Conservation (phyloP, 2,797 vertebrate species). For the Champsocephalus esox region DNA sequence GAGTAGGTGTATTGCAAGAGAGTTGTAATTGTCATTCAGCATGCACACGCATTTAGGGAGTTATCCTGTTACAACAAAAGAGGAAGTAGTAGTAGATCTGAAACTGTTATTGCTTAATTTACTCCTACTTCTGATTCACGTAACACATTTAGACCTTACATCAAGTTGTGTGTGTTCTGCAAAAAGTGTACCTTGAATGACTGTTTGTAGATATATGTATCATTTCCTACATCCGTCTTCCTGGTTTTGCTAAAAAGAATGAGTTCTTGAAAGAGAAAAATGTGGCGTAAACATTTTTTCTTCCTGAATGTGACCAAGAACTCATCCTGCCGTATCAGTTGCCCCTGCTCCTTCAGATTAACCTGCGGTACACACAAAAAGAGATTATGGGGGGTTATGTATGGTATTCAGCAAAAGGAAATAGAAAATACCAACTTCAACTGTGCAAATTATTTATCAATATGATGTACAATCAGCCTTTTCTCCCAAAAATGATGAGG, state of each 20-base stretch:
- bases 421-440: neutral
- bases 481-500: neutral
- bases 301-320: conserved; percentile 85
- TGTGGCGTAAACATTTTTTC: conserved; percentile 84
- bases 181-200: conserved; percentile 84
- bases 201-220: conserved; percentile 87
- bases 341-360: conserved; percentile 88
- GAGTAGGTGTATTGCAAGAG: neutral
- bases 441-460: neutral
- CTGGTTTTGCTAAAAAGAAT: conserved; percentile 88
- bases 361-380: conserved; percentile 73
- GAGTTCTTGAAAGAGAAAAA: conserved; percentile 88
- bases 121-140: neutral
- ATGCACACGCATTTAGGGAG: fast-evolving
- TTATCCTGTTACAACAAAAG: neutral
- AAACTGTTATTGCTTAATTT: neutral
- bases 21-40: neutral
- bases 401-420: neutral
- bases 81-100: neutral
- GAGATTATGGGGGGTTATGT: neutral
- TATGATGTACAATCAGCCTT: neutral
- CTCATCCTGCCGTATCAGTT: conserved; percentile 86
- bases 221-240: conserved; percentile 84
- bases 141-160: neutral
- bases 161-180: neutral